phyloP scores from a whole-genome alignment of 2,888 invertebrate species.

The Cepaea hortensis region DNA sequence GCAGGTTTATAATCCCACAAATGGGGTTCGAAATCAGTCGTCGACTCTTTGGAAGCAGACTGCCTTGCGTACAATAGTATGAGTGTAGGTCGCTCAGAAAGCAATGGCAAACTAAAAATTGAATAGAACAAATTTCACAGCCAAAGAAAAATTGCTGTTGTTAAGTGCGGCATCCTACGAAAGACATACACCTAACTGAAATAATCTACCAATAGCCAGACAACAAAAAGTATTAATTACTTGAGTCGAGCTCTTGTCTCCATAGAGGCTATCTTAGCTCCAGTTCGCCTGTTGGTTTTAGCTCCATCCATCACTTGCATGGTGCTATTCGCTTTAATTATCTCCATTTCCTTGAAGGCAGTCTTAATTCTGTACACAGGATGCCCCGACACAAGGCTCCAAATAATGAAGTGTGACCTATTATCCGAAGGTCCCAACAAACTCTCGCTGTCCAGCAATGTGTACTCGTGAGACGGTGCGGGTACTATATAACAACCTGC shows the following conservation, averaged over 20 bases:
- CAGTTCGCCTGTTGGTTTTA: constrained; percentile 54
- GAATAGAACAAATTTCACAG: no score
- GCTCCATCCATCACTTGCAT: constrained; percentile 1
- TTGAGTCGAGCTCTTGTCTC: constrained; percentile 68
- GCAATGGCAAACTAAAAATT: no score
- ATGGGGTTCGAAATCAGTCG: no score
- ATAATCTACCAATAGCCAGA: no score
- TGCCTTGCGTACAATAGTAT: no score
- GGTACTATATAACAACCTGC: constrained; percentile 70
- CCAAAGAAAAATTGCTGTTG: no score
- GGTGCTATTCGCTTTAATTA: constrained; percentile 41
- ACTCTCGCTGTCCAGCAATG: constrained; percentile 68
- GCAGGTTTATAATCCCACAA: no score
- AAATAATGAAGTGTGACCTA: constrained; percentile 72
- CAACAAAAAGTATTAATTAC: neutral
- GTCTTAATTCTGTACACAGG: constrained; percentile 68
- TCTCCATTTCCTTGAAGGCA: constrained; percentile 63
- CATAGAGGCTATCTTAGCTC: constrained; percentile 72
- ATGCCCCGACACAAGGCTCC: constrained; percentile 70
- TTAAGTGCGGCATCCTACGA: no score
- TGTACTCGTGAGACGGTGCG: constrained; percentile 71
- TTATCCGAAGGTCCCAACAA: constrained; percentile 72
- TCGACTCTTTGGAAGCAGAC: no score
- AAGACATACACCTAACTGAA: no score
- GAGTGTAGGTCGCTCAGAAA: no score